These are phyloP conservation scores for Ammodytes marinus DNA, from an alignment of 2,113 vertebrate genomes.

Conservation along the genomic window DNA sequence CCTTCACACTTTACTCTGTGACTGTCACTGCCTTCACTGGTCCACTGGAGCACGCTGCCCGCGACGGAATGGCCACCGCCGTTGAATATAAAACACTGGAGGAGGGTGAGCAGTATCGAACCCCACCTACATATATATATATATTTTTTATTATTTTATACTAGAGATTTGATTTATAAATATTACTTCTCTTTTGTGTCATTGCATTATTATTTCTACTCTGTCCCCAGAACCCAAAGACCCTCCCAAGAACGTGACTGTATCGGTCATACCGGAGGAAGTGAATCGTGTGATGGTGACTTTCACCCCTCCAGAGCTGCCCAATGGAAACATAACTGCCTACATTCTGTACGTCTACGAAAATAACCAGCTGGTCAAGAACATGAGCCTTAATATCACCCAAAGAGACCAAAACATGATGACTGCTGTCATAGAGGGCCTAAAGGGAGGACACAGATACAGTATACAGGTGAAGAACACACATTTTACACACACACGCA, in stretches of 20 bases:
- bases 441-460: constrained; percentile 95
- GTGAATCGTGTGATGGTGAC: constrained; percentile 92
- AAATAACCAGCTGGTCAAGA: constrained; percentile 85
- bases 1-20: constrained; percentile 92
- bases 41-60: constrained; percentile 78
- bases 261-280: constrained; percentile 90
- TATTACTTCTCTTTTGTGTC: not conserved
- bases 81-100: constrained; percentile 90
- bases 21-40: constrained; percentile 92
- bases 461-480: constrained; percentile 89
- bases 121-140: not conserved
- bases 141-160: not conserved
- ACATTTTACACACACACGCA: not conserved
- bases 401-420: constrained; percentile 86
- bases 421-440: constrained; percentile 89
- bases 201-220: not conserved
- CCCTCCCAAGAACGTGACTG: constrained; percentile 92
- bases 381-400: constrained; percentile 87
- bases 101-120: constrained; percentile 84
- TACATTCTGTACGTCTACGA: constrained; percentile 91
- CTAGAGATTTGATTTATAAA: no score
- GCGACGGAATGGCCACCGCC: constrained; percentile 88
- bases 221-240: constrained; percentile 90
- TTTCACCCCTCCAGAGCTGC: constrained; percentile 92
- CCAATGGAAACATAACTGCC: constrained; percentile 93